Evolutionary conservation across 1,140 invertebrate species (phyloP), one percentile per base, ranked within the genome.

Genomic region (Drosophila bipectinata): DNA sequence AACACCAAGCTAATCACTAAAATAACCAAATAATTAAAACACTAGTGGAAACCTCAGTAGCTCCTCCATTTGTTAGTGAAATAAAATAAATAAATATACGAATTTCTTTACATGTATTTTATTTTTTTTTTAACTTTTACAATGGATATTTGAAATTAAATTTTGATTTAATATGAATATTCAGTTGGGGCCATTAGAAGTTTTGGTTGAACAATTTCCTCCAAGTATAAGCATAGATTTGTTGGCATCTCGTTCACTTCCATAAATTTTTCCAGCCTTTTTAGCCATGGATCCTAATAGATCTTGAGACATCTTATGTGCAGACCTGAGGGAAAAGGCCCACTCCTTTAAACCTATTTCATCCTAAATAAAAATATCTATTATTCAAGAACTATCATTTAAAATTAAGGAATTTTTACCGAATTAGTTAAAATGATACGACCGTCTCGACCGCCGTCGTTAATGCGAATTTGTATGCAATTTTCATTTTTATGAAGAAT

Each of bases 251-350:
- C 91, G 72, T 75, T 92, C 95, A 44, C 98, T 98, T 45, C 98
- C 98, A 93, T 99, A 99, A 73, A 99, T 99, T 93, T 98, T 98
- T 48, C 97, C 97, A 39, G 98, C 98, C 92, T 99, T 99, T 85
- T 95, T 95, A n/a, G 97, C 97, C 97, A 99, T 98, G 32, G 95
- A 97, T 14, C 96, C 96, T 3, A 99, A 93, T 68, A 99, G 94
- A 91, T 99, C 98, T 92, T 97, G 95, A 0, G 97, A 98, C 87
- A 96, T 95, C 92, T 98, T 98, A 93, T 98, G 97, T 15, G 98
- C 97, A 3, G 96, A 96, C 71, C 97, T 95, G 49, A 99, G 92
- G 6, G 97, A 98, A 32, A 96, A 93, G 18, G 97, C 95, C 98
- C 98, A 99, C 92, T 99, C 98, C 89, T 98, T 98, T 68, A 99